Percentiles rank a stretch among this genome's conserved stretches.
Conservation (phyloP, 2,888 invertebrate genomes). For the Rhyacophila evoluta region DNA sequence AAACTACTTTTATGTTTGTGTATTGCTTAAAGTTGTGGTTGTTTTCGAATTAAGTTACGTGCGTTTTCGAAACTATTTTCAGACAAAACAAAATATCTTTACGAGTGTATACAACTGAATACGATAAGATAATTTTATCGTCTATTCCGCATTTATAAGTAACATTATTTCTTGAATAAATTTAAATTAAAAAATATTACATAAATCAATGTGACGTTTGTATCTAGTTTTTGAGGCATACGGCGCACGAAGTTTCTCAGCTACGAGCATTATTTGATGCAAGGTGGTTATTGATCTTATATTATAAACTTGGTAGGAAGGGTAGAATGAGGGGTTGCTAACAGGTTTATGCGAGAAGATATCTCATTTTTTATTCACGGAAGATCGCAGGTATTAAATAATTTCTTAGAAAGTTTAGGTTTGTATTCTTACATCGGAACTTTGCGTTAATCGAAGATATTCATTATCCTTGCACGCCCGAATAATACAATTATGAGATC, state of each 20-base stretch:
- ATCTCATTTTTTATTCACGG: no score
- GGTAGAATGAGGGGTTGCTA: slow-evolving; percentile 41
- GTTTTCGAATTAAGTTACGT: slow-evolving; percentile 1
- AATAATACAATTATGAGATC: no score
- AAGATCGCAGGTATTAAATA: no score
- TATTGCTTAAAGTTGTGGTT: neutral
- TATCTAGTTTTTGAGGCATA: neutral
- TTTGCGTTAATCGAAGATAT: no score
- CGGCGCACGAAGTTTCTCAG: slow-evolving; percentile 46
- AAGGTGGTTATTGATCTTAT: slow-evolving; percentile 54
- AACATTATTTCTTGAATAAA: neutral
- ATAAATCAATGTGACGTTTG: neutral
- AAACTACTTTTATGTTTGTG: neutral
- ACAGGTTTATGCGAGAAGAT: slow-evolving; percentile 23
- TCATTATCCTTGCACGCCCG: no score
- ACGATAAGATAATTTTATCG: neutral
- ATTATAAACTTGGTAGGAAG: slow-evolving; percentile 43
- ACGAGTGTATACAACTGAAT: neutral
- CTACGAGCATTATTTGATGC: slow-evolving; percentile 48
- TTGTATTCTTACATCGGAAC: no score
- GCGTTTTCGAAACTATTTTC: neutral
- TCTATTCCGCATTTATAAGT: no score
- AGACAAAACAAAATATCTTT: neutral
- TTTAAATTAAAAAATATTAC: neutral
- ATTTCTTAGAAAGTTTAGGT: no score